Conservation (phyloP, 2,888 invertebrate species). For the Andrena bicolor region DNA sequence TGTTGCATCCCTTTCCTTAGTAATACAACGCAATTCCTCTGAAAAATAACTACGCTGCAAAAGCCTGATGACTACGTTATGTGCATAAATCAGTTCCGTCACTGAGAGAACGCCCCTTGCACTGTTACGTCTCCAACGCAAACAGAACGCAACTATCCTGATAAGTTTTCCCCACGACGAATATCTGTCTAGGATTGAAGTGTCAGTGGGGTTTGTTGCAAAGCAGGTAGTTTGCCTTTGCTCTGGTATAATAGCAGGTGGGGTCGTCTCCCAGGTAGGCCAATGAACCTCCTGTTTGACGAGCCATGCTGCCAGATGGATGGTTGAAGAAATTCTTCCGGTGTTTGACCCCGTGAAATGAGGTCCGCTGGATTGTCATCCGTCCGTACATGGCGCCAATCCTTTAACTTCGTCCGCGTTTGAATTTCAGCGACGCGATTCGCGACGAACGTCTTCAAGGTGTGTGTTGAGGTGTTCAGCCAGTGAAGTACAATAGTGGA, state of each 20-base stretch:
- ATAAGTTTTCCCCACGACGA: constrained; percentile 6
- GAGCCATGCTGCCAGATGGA: too few species aligned
- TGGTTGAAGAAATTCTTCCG: too few species aligned
- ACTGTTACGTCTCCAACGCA: not conserved
- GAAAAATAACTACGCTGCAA: not conserved
- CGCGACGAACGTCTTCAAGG: too few species aligned
- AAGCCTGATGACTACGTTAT: not conserved
- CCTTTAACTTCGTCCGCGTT: too few species aligned
- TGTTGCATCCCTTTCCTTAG: not conserved
- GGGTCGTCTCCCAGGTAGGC: not conserved
- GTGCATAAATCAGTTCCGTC: not conserved
- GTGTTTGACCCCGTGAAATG: too few species aligned
- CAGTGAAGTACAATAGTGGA: too few species aligned
- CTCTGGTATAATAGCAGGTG: too few species aligned
- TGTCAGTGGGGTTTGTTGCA: not conserved
- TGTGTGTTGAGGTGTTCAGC: too few species aligned
- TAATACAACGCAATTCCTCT: not conserved
- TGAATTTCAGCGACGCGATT: too few species aligned
- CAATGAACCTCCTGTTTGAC: not conserved
- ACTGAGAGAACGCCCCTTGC: not conserved
- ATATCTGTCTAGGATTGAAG: not conserved
- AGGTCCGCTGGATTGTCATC: too few species aligned
- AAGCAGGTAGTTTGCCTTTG: not conserved
- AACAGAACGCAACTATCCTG: not conserved
- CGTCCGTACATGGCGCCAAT: too few species aligned